Percentiles rank a stretch among this genome's conserved stretches.
Conservation (phyloP, 2,797 vertebrate genomes). For the Tangara arthus region DNA sequence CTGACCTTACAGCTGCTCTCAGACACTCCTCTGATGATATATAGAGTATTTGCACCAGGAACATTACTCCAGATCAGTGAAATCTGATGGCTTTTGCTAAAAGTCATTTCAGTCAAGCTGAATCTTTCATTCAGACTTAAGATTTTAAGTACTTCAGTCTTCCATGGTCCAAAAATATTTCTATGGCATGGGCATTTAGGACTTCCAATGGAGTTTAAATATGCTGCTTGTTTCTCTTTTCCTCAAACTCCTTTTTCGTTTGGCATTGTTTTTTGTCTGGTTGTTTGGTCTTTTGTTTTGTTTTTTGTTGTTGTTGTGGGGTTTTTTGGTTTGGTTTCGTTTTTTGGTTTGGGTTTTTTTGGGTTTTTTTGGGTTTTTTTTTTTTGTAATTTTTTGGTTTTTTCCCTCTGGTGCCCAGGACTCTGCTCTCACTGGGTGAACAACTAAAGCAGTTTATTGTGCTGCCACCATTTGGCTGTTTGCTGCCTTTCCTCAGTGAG, state of each 20-base stretch:
- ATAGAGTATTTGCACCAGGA: neutral
- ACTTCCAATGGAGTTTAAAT: too few relatives aligned
- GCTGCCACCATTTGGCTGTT: neutral
- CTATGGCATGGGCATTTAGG: neutral
- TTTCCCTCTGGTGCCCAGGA: accelerated
- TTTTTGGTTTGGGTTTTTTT: too few relatives aligned
- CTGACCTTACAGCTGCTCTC: neutral
- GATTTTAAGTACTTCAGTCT: neutral
- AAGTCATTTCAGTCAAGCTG: neutral
- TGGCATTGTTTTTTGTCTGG: neutral
- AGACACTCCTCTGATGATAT: neutral
- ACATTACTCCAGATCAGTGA: neutral
- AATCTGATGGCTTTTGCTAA: neutral
- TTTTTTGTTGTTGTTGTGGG: neutral
- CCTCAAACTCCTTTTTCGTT: neutral
- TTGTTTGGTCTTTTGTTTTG: too few relatives aligned
- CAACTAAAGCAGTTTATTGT: neutral
- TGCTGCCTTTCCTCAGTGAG: neutral
- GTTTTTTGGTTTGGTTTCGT: too few relatives aligned
- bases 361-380: neutral
- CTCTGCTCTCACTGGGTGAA: neutral
- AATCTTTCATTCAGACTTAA: neutral
- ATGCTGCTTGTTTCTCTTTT: neutral
- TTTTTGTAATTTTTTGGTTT: neutral
- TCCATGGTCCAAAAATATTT: neutral